Evolutionary conservation across 2,797 vertebrate genomes (phyloP).

Genomic region (Anas flavirostris): DNA sequence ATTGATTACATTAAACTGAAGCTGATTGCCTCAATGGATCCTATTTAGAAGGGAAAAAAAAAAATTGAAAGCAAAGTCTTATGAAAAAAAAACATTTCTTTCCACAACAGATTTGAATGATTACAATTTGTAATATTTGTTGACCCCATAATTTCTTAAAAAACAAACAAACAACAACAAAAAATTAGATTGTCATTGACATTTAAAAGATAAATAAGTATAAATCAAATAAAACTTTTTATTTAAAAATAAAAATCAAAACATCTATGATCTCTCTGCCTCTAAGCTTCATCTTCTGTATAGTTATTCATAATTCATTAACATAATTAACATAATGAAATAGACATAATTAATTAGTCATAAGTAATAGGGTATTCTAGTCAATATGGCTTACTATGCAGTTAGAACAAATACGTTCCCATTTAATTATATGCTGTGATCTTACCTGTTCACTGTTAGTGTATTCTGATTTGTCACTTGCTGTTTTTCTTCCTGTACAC

Average conservation of each 20-base stretch:
- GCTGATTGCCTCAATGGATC: neutral
- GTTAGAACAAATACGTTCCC: neutral
- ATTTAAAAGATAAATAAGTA: neutral
- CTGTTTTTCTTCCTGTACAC: neutral
- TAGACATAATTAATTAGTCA: no score
- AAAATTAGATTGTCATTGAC: neutral
- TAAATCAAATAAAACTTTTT: neutral
- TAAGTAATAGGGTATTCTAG: neutral
- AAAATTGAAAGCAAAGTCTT: neutral
- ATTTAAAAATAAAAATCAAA: no score
- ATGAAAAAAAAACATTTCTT: neutral
- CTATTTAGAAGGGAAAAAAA: neutral
- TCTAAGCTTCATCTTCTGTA: neutral
- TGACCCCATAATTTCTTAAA: neutral
- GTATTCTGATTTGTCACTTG: neutral
- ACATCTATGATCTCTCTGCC: neutral
- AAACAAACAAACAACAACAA: neutral
- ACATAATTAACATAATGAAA: no score
- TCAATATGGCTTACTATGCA: neutral
- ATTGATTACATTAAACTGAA: neutral
- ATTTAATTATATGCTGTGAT: neutral
- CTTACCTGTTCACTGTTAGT: neutral
- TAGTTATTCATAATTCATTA: neutral
- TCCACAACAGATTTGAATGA: neutral
- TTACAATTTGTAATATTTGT: neutral